A percentile compares a stretch with the other conserved stretches of the same genome.
These are phyloP conservation scores for Schrankia costaestrigalis DNA, from an alignment of 2,888 invertebrate genomes.

Conservation along the genomic window DNA sequence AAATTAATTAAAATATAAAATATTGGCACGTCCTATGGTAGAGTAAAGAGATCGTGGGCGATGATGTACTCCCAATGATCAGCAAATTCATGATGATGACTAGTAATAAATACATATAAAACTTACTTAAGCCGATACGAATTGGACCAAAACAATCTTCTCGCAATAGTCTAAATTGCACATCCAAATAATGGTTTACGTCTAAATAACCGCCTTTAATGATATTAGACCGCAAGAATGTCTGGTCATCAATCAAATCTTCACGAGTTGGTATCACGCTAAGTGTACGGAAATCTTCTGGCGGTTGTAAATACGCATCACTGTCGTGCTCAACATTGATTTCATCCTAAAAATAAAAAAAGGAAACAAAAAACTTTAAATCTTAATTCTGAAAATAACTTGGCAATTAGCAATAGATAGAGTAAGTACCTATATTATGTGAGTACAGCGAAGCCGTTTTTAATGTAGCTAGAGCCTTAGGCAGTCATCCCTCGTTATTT, in stretches of 20 bases:
- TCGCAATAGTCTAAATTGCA: constrained; percentile 87
- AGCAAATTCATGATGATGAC: too few relatives aligned
- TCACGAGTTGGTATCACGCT: constrained; percentile 51
- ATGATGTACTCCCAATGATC: too few relatives aligned
- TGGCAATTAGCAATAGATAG: too few relatives aligned
- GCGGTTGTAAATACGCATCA: constrained; percentile 38
- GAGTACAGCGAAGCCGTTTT: too few relatives aligned
- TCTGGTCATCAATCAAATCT: constrained; percentile 45
- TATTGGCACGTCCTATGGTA: too few relatives aligned
- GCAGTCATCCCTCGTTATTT: too few relatives aligned
- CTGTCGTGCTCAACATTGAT: not conserved
- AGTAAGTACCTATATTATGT: too few relatives aligned
- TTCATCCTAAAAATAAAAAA: constrained; percentile 1
- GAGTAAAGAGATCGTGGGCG: too few relatives aligned
- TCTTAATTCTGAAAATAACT: too few relatives aligned
- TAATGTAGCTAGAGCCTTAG: too few relatives aligned
- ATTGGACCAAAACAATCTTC: constrained; percentile 90
- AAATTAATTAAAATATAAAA: too few relatives aligned
- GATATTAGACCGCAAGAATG: constrained; percentile 75
- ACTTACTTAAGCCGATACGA: constrained; percentile 81
- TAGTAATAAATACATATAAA: too few relatives aligned
- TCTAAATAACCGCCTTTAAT: constrained; percentile 81
- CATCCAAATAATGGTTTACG: constrained; percentile 87
- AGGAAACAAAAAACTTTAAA: not conserved
- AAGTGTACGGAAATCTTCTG: constrained; percentile 56